Conservation (phyloP, 2,888 invertebrate genomes). For the Cheilosia impressa region DNA sequence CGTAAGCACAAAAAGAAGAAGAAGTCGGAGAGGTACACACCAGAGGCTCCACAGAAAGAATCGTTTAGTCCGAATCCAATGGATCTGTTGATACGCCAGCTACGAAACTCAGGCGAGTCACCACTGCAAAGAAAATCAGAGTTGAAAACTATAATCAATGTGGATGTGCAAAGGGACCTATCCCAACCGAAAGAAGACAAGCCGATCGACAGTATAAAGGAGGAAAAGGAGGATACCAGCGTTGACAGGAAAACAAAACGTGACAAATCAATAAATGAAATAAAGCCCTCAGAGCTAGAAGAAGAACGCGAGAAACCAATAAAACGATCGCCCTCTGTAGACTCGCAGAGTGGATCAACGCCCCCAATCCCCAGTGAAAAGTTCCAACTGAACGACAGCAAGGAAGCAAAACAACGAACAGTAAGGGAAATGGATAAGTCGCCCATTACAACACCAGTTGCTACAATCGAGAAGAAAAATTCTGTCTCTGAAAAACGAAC, state of each 20-base stretch:
- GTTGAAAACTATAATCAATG: constrained; percentile 61
- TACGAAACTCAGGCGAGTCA: constrained; percentile 52
- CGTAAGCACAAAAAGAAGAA: constrained; percentile 50
- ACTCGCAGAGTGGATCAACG: constrained; percentile 55
- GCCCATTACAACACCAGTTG: constrained; percentile 1
- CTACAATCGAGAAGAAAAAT: constrained; percentile 23
- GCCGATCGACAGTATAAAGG: not conserved
- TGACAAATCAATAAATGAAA: not conserved
- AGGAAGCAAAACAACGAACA: too few species aligned
- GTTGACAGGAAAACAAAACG: not conserved
- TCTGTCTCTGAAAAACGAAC: not conserved
- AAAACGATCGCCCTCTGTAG: constrained; percentile 29
- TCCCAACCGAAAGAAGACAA: not conserved
- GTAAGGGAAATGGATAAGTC: constrained; percentile 12
- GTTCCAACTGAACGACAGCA: not conserved
- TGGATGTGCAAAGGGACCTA: constrained; percentile 36
- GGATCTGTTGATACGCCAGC: constrained; percentile 52
- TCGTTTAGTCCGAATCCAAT: constrained; percentile 62
- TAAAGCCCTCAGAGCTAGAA: not conserved
- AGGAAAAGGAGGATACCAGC: not conserved
- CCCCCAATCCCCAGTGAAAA: constrained; percentile 58
- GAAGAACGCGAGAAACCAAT: constrained; percentile 18
- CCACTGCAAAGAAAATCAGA: constrained; percentile 56
- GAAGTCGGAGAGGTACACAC: not conserved
- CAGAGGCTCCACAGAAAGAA: not conserved